Evolutionary conservation across 1,140 invertebrate species (phyloP).

Genomic region (Neodiprion fabricii): DNA sequence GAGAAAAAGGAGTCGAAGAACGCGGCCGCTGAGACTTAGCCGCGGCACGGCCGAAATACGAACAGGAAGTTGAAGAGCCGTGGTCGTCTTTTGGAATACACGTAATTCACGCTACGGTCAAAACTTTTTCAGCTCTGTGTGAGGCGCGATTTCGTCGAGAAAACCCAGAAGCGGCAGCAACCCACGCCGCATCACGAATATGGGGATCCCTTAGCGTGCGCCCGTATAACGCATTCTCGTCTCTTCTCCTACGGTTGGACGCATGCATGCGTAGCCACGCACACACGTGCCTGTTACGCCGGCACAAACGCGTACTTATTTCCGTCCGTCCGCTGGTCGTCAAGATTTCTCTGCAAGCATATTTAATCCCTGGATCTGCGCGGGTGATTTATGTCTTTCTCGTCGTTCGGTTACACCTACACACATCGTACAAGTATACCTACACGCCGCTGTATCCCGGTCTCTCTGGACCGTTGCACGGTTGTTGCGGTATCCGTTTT

Average conservation of each 20-base stretch:
- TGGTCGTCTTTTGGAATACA: not conserved
- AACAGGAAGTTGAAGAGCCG: constrained; percentile 8
- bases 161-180: constrained; percentile 8
- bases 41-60: not conserved
- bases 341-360: constrained; percentile 3
- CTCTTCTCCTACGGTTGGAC: not conserved
- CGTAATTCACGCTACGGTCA: not conserved
- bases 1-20: constrained; percentile 7
- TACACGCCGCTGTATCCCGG: constrained; percentile 10
- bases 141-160: constrained; percentile 8
- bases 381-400: constrained; percentile 4
- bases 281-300: no score
- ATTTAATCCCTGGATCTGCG: constrained; percentile 9
- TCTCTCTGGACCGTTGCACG: not conserved
- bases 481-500: not conserved
- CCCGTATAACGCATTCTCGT: not conserved
- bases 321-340: constrained; percentile 4
- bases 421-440: not conserved
- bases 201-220: not conserved
- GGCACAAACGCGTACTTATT: constrained; percentile 3
- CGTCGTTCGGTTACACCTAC: not conserved
- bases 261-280: not conserved
- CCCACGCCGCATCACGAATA: not conserved
- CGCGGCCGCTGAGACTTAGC: not conserved
- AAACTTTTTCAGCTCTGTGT: constrained; percentile 9